Conservation (phyloP, 1,140 invertebrate species). For the Scaptomyza hsui region DNA sequence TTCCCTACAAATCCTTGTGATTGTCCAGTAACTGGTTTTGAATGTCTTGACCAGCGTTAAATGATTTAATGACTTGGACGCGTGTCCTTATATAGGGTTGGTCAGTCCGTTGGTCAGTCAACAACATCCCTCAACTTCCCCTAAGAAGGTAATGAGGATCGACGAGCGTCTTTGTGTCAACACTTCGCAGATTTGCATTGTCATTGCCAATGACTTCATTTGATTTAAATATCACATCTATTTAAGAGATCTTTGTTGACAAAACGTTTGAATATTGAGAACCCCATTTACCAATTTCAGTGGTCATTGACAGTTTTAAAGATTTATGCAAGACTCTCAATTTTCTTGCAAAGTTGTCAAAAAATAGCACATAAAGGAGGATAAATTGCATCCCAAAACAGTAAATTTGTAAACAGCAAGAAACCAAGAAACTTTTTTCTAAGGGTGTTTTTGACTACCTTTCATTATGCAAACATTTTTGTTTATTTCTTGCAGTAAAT, state of each 20-base stretch:
- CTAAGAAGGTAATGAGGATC: constrained; percentile 14
- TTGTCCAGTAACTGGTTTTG: constrained; percentile 51
- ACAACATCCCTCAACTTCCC: constrained; percentile 15
- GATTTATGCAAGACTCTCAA: constrained; percentile 15
- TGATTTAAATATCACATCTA: constrained; percentile 26
- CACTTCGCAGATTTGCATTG: constrained; percentile 67
- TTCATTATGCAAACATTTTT: constrained; percentile 44
- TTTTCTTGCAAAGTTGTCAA: constrained; percentile 13
- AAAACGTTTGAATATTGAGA: constrained; percentile 31
- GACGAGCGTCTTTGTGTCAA: background rate
- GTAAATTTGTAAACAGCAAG: too few relatives aligned
- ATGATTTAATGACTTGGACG: constrained; percentile 46
- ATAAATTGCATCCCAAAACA: too few relatives aligned
- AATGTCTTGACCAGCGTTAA: constrained; percentile 52
- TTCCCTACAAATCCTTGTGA: background rate
- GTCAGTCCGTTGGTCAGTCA: constrained; percentile 47
- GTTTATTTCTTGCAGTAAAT: constrained; percentile 47
- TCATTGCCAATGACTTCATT: constrained; percentile 40
- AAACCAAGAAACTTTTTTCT: constrained; percentile 18
- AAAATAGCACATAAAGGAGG: constrained; percentile 31
- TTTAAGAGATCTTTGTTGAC: constrained; percentile 41
- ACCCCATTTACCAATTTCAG: constrained; percentile 35
- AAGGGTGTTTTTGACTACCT: constrained; percentile 10
- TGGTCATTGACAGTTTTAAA: constrained; percentile 29
- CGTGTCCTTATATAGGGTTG: constrained; percentile 58